Evolutionary conservation across 2,113 vertebrate genomes (phyloP).

Genomic region (Cyphomyrus discorhynchus): DNA sequence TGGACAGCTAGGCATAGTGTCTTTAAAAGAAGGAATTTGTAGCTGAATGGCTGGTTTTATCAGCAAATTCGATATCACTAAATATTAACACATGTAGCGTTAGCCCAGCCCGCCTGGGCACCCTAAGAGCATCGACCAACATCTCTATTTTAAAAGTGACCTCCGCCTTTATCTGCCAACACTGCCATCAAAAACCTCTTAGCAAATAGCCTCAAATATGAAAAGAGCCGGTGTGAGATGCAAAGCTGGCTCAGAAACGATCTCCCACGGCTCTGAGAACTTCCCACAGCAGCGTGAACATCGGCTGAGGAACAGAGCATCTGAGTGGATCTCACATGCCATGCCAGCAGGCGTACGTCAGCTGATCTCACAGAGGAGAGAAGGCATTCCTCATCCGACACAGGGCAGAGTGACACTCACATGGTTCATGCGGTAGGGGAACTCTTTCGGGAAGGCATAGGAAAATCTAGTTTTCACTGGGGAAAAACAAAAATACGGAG

Average conservation of each 20-base stretch:
- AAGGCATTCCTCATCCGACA: background rate
- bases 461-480: constrained; percentile 98
- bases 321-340: constrained; percentile 15
- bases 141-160: constrained; percentile 30
- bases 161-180: background rate
- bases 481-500: constrained; percentile 41
- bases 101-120: background rate
- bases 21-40: background rate
- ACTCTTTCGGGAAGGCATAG: constrained; percentile 97
- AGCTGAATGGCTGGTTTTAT: background rate
- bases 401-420: background rate
- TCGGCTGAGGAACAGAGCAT: constrained; percentile 42
- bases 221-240: background rate
- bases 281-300: constrained; percentile 41
- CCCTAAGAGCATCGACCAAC: constrained; percentile 11
- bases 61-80: background rate
- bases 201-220: constrained; percentile 23
- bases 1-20: background rate
- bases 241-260: background rate
- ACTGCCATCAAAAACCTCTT: constrained; percentile 31
- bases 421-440: constrained; percentile 57
- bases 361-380: background rate
- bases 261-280: constrained; percentile 32
- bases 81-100: background rate
- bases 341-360: background rate